Conservation (phyloP, 2,888 invertebrate genomes). For the Lasius platythorax region DNA sequence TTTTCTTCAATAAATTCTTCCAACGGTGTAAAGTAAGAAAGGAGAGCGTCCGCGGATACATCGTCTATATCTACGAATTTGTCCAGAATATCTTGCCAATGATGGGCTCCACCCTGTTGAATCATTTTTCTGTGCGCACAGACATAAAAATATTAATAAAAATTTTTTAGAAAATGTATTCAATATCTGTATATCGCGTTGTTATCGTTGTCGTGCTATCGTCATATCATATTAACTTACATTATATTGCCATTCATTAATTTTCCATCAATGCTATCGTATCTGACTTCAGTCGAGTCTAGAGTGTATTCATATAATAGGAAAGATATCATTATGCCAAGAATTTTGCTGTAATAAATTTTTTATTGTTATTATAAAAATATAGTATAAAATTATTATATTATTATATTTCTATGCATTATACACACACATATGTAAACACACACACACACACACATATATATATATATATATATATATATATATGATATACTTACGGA, state of each 20-base stretch:
- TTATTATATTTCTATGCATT: conserved; percentile 11
- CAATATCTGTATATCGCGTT: background rate
- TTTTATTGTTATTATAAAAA: conserved; percentile 3
- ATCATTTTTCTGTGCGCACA: conserved; percentile 77
- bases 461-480: too few relatives aligned
- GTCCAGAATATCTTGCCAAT: conserved; percentile 75
- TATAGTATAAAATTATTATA: conserved; percentile 5
- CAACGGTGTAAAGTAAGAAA: conserved; percentile 77
- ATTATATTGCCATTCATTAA: conserved; percentile 72
- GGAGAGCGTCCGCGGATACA: conserved; percentile 71
- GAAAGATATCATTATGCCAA: conserved; percentile 80
- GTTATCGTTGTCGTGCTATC: background rate
- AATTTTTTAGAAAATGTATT: background rate
- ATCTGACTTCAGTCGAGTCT: conserved; percentile 79
- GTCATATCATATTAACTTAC: conserved; percentile 70
- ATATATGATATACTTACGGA: conserved; percentile 77
- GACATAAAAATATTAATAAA: background rate
- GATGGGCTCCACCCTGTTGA: conserved; percentile 70
- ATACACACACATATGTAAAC: background rate
- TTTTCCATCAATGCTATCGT: conserved; percentile 68
- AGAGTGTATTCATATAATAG: conserved; percentile 81
- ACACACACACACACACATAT: background rate
- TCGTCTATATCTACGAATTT: conserved; percentile 74
- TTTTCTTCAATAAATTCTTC: conserved; percentile 77
- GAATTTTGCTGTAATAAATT: conserved; percentile 76